Base-by-base conservation (phyloP, 1,140 invertebrate species). In the Orchesella cincta region DNA sequence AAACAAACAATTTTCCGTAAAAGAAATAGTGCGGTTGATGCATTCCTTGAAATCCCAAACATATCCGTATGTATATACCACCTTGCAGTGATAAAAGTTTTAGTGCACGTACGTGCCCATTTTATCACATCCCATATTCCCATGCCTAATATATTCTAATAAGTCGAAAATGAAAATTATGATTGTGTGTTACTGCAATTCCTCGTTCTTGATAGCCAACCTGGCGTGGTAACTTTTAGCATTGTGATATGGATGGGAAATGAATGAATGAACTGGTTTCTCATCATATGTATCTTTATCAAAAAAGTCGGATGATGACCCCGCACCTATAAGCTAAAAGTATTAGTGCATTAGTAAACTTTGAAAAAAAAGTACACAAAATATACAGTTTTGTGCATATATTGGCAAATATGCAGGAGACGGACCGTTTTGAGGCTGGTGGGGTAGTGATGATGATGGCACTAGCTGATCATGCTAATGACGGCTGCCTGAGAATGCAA, bases 351-450 rank as follows among this genome's bases (percentile, higher is more conserved):
- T 31, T 67, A 31, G 31, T 33, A 12, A 31, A 33, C 23, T 2
- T 31, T 2, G 62, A 31, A 33, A 62, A n/a, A 28, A 67, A 67
- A 8, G 31, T 57, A 57, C 8, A 67, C 62, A 67, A 67, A 67
- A 67, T n/a, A 46, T 67, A 67, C 62, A 67, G 62, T 67, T 67
- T 67, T 67, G 62, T 67, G 26, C 31, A n/a, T 23, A 67, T 67
- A 31, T 29, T 67, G 5, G 52, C 12, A 23, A 57, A 57, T 12
- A 14, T 14, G 52, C 52, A 26, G 14, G 8, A 8, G 5, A 57
- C 23, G 23, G 12, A 57, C 52, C 5, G 52, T 57, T n/a, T n/a
- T 46, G 39, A n/a, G 8, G 23, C 8, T 57, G 52, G 52, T 57
- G 23, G 52, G 14, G 23, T n/a, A n/a, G n/a, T n/a, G 23, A 57